Conservation (phyloP, 2,113 vertebrate genomes). For the Rallus limicola region DNA sequence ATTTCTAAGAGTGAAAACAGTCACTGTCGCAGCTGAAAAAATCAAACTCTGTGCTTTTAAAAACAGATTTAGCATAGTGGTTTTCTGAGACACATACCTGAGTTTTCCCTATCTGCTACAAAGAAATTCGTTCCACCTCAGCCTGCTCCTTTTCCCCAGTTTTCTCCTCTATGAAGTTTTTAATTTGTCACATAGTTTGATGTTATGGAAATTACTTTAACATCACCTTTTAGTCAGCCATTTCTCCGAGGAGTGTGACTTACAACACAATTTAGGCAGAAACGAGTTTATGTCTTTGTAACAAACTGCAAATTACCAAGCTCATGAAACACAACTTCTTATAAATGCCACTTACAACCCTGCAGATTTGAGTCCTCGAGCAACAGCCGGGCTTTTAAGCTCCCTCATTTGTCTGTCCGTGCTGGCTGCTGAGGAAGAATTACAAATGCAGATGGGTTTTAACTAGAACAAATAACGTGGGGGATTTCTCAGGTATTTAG, state of each 20-base stretch:
- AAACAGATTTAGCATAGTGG: not conserved
- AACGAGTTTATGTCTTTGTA: conserved; percentile 51
- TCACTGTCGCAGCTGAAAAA: not conserved
- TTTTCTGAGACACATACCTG: not conserved
- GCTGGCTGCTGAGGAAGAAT: not conserved
- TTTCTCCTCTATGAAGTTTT: conserved; percentile 38
- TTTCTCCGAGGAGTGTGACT: conserved; percentile 34
- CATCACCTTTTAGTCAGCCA: conserved; percentile 47
- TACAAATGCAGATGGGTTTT: not conserved
- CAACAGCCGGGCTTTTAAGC: not conserved
- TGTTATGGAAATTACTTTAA: conserved; percentile 55
- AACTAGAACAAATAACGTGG: not conserved
- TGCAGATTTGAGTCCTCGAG: conserved; percentile 12
- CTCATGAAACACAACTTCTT: conserved; percentile 2
- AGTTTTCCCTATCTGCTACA: not conserved
- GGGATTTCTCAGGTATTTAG: not conserved
- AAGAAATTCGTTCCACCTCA: not conserved
- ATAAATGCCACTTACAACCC: conserved; percentile 48
- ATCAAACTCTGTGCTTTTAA: not conserved
- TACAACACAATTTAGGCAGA: conserved; percentile 58
- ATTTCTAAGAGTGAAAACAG: not conserved
- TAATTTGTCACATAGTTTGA: conserved; percentile 47
- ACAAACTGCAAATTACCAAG: conserved; percentile 57
- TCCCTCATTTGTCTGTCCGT: not conserved
- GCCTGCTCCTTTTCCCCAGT: not conserved